These are phyloP conservation scores for Andrena trimmerana DNA, from an alignment of 2,888 invertebrate species.

Conservation along the genomic window DNA sequence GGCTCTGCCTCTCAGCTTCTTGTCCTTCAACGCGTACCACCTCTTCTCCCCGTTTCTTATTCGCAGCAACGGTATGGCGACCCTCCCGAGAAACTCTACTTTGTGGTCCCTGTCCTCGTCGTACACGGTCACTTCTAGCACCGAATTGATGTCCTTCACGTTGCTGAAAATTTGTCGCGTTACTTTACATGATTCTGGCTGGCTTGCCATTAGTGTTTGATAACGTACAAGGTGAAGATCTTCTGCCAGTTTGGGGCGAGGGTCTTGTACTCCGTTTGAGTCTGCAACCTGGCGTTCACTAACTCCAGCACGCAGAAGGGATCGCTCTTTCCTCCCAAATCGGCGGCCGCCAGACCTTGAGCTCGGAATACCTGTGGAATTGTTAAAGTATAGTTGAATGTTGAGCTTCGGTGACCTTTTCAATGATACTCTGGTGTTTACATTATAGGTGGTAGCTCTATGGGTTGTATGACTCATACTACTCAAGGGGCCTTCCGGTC, in stretches of 20 bases:
- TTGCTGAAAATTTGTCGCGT: conserved; percentile 86
- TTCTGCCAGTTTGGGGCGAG: conserved; percentile 99
- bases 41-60: conserved; percentile 96
- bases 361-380: conserved; percentile 86
- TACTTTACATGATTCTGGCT: not conserved
- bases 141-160: conserved; percentile 97
- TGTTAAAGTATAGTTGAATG: not conserved
- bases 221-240: conserved; percentile 97
- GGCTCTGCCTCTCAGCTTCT: conserved; percentile 95
- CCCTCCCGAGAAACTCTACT: conserved; percentile 98
- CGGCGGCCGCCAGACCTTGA: conserved; percentile 95
- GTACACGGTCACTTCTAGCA: conserved; percentile 97
- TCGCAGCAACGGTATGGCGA: conserved; percentile 94
- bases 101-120: conserved; percentile 99
- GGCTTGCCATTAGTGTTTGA: not conserved
- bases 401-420: too few species aligned
- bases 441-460: too few species aligned
- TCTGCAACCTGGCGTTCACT: conserved; percentile 97
- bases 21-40: conserved; percentile 98
- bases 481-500: too few species aligned
- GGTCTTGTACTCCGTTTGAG: conserved; percentile 99
- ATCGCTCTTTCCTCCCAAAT: conserved; percentile 98
- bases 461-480: too few species aligned
- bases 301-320: conserved; percentile 99
- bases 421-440: too few species aligned